Evolutionary conservation across 2,888 invertebrate species (phyloP).

Genomic region (Andrena marginata): DNA sequence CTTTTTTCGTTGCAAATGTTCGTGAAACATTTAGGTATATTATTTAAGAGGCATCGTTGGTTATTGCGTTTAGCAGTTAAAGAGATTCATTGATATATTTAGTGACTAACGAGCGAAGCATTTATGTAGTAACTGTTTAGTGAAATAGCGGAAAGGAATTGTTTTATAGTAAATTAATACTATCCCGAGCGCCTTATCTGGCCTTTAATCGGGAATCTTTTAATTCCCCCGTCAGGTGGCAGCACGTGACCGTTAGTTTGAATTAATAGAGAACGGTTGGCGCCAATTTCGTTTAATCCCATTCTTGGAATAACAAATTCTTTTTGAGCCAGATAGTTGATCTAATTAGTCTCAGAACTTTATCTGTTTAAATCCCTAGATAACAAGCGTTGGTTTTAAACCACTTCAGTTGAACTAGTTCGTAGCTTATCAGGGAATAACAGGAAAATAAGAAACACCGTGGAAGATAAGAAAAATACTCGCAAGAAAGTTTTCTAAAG

Average conservation of each 20-base stretch:
- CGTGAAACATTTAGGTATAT: background rate
- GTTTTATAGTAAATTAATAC: background rate
- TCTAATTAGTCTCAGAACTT: background rate
- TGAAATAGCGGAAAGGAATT: background rate
- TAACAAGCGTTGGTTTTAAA: too few relatives aligned
- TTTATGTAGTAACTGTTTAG: background rate
- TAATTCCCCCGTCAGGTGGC: conserved; percentile 58
- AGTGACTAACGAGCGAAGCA: background rate
- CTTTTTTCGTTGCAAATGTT: background rate
- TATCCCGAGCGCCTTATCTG: conserved; percentile 1
- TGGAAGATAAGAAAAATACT: background rate
- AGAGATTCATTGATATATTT: background rate
- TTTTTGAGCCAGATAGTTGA: background rate
- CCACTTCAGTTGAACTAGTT: too few relatives aligned
- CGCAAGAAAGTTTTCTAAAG: background rate
- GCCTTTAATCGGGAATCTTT: conserved; percentile 25
- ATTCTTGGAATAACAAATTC: background rate
- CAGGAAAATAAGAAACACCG: conserved; percentile 1
- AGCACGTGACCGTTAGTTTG: conserved; percentile 51
- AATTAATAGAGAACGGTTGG: conserved; percentile 8
- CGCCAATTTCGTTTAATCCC: conserved; percentile 7
- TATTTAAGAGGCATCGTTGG: background rate
- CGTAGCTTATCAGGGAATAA: conserved; percentile 1
- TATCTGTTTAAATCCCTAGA: background rate
- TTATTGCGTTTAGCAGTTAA: background rate